phyloP scores from a whole-genome alignment of 2,888 invertebrate genomes.

The Scaptomyza tumidula region DNA sequence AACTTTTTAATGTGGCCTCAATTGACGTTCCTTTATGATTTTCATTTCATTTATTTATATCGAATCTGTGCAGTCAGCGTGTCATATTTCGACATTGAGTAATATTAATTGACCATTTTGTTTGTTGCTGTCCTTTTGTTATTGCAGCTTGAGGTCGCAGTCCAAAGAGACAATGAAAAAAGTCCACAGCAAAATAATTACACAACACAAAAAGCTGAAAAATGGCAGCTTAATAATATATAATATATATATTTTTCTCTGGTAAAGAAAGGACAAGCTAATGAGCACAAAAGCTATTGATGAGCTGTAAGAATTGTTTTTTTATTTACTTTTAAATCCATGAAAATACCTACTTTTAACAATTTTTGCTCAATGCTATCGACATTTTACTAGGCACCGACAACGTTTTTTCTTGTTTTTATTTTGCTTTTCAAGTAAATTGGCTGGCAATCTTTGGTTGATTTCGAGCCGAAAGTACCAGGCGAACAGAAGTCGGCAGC shows the following conservation, averaged over 20 bases:
- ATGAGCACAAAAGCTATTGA: background rate
- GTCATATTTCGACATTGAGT: conserved; percentile 70
- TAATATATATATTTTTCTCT: background rate
- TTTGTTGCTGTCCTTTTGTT: conserved; percentile 21
- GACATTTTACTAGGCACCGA: too few relatives aligned
- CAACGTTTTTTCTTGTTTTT: too few relatives aligned
- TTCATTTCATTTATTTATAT: conserved; percentile 25
- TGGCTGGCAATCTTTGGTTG: background rate
- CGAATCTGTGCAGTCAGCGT: conserved; percentile 56
- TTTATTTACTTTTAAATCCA: too few relatives aligned
- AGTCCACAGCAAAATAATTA: conserved; percentile 12
- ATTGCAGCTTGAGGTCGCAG: conserved; percentile 7
- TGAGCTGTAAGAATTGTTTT: background rate
- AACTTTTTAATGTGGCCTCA: conserved; percentile 23
- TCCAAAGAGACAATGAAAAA: conserved; percentile 20
- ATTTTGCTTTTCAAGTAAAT: background rate
- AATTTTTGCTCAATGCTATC: too few relatives aligned
- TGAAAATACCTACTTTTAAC: too few relatives aligned
- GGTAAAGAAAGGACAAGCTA: background rate
- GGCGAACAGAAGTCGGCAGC: conserved; percentile 1
- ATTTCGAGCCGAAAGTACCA: background rate
- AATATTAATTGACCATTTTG: conserved; percentile 66
- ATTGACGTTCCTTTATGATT: conserved; percentile 19
- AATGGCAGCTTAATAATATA: background rate
- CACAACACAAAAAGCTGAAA: background rate